phyloP scores from a whole-genome alignment of 2,797 vertebrate genomes.

The Enoplosus armatus region DNA sequence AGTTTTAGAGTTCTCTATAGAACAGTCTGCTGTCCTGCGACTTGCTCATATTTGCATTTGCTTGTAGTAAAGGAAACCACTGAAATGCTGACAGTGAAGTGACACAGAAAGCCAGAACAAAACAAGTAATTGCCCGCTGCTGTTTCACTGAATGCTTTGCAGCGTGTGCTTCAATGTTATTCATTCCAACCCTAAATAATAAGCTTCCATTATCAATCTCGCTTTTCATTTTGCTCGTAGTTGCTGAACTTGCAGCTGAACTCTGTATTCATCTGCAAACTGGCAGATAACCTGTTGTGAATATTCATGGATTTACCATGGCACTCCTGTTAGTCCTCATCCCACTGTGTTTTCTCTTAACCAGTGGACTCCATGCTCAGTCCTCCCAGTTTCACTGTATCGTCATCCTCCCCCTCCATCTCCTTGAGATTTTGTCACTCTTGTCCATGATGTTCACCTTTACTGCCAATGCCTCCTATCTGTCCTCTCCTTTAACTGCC shows the following conservation, averaged over 20 bases:
- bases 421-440: slow-evolving; percentile 48
- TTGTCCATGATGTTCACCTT: slow-evolving; percentile 24
- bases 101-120: slow-evolving; percentile 13
- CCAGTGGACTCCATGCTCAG: slow-evolving; percentile 3
- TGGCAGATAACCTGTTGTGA: slow-evolving; percentile 37
- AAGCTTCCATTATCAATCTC: background rate
- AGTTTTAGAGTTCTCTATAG: background rate
- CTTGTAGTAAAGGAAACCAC: slow-evolving; percentile 12
- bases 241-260: slow-evolving; percentile 24
- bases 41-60: slow-evolving; percentile 7
- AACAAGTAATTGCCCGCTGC: slow-evolving; percentile 10
- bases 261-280: slow-evolving; percentile 22
- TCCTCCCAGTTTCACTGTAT: slow-evolving; percentile 28
- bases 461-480: background rate
- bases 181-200: slow-evolving; percentile 10
- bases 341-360: slow-evolving; percentile 28
- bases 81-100: slow-evolving; percentile 4
- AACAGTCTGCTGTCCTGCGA: background rate
- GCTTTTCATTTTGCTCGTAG: background rate
- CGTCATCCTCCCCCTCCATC: slow-evolving; percentile 24
- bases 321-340: slow-evolving; percentile 15
- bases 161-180: slow-evolving; percentile 7
- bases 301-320: slow-evolving; percentile 40
- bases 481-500: slow-evolving; percentile 12
- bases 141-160: slow-evolving; percentile 14